Base-by-base conservation (phyloP, 2,113 vertebrate species). In the Antigone vipio region DNA sequence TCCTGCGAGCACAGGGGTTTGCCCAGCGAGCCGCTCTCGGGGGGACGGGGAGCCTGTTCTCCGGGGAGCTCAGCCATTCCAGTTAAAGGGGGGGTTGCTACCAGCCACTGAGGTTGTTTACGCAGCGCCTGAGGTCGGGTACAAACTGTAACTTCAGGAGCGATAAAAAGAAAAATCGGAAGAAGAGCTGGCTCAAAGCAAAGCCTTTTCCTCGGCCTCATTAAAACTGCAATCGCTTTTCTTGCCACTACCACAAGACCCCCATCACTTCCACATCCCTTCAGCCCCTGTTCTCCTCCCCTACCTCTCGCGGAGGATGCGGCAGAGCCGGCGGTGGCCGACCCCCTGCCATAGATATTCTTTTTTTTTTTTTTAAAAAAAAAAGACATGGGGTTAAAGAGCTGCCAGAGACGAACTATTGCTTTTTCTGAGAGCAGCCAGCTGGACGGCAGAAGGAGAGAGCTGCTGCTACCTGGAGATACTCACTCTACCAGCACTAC, bases 241-340 rank as follows among this genome's bases (percentile, higher is more conserved):
- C 63, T 16, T 15, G 53, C 73, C 17, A 2, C 45, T 27, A 1
- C 45, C 1, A 9, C 55, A 9, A 26, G 45, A 44, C 12, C 30
- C 63, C 14, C 38, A 7, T 38, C 64, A 15, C 27, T 55, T 34
- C 47, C 38, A 2, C 38, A 7, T 7, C 74, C 45, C 38, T 9
- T 18, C 32, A 4, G 32, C 35, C 45, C 21, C 55, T 62, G 9
- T 3, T 45, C 45, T 35, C 45, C 14, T 21, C 63, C 84, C 38
- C 35, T 29, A 15, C 19, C 23, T n/a, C 63, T 49, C 2, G 1
- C 2, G 3, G 47, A 45, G 66, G 66, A 55, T 4, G 0, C 0
- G 1, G 42, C 10, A 1, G 27, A 18, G 69, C 15, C 40, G 8
- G 62, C 4, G 1, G 45, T 26, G 30, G 20, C 73, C 2, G 2